These are phyloP conservation scores for Belgica antarctica DNA, from an alignment of 2,888 invertebrate species.

Conservation along the genomic window DNA sequence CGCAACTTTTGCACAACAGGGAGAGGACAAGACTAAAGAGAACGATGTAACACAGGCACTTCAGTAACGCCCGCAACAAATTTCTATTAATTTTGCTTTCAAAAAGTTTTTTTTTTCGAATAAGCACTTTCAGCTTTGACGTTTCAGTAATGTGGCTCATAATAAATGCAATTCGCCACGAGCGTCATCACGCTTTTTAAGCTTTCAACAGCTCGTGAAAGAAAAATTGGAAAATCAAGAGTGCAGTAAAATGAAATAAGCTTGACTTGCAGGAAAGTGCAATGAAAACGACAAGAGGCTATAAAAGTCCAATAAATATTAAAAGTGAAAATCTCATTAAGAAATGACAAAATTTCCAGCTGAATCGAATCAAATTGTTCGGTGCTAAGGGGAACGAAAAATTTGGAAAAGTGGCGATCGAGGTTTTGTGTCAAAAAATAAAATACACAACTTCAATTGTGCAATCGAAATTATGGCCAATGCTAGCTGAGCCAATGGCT, in stretches of 20 bases:
- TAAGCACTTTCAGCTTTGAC: not conserved
- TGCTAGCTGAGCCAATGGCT: no score
- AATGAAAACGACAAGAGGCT: not conserved
- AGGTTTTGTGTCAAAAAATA: constrained; percentile 1
- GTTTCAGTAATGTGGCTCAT: no score
- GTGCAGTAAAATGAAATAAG: not conserved
- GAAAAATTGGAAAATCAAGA: not conserved
- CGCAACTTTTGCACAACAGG: not conserved
- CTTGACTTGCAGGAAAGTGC: not conserved
- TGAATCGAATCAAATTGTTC: not conserved
- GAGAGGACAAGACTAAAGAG: not conserved
- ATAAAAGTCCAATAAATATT: constrained; percentile 26
- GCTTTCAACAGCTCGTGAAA: not conserved
- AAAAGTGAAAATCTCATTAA: constrained; percentile 29
- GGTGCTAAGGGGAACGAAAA: no score
- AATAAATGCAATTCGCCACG: constrained; percentile 10
- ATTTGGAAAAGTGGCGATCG: not conserved
- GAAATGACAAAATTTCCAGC: constrained; percentile 1
- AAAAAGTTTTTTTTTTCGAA: not conserved
- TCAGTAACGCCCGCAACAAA: constrained; percentile 15
- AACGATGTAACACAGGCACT: constrained; percentile 1
- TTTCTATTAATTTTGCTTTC: not conserved
- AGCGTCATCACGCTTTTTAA: not conserved
- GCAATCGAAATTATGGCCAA: not conserved
- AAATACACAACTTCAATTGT: not conserved